A percentile compares a stretch with the other conserved stretches of the same genome.
phyloP scores from a whole-genome alignment of 2,113 vertebrate genomes.

The Engraulis encrasicolus region DNA sequence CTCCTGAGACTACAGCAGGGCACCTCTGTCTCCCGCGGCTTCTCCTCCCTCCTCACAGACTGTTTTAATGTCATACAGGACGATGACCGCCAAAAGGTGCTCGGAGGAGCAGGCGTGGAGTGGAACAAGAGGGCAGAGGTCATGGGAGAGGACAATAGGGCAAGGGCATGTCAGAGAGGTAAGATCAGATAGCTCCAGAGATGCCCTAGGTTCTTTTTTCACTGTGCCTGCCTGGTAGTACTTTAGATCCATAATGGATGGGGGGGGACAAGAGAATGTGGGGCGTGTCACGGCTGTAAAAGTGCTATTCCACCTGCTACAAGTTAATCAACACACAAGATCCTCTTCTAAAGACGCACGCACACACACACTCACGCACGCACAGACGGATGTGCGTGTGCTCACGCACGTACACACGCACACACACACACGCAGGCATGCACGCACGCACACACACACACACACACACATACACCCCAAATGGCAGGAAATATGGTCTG shows the following conservation, averaged over 20 bases:
- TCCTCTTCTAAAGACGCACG: too few relatives aligned
- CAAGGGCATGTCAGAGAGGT: background rate
- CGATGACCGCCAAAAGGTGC: background rate
- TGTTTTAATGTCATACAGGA: background rate
- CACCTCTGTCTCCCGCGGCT: constrained; percentile 25
- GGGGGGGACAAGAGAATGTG: background rate
- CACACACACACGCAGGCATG: background rate
- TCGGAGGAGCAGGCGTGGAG: background rate
- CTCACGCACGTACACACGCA: background rate
- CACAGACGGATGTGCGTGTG: too few relatives aligned
- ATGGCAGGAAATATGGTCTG: background rate
- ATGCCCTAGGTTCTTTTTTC: too few relatives aligned
- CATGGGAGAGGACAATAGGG: constrained; percentile 39
- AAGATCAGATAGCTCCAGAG: constrained; percentile 1
- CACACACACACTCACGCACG: background rate
- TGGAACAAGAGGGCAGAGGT: background rate
- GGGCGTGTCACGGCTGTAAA: background rate
- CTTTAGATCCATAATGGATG: background rate
- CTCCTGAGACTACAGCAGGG: constrained; percentile 36
- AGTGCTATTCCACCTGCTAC: background rate
- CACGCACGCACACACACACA: background rate
- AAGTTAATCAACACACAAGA: background rate
- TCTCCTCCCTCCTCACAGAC: constrained; percentile 9
- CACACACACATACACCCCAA: background rate
- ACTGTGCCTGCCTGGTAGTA: too few relatives aligned